Conservation (phyloP, 2,888 invertebrate genomes). For the Papilio protenor region DNA sequence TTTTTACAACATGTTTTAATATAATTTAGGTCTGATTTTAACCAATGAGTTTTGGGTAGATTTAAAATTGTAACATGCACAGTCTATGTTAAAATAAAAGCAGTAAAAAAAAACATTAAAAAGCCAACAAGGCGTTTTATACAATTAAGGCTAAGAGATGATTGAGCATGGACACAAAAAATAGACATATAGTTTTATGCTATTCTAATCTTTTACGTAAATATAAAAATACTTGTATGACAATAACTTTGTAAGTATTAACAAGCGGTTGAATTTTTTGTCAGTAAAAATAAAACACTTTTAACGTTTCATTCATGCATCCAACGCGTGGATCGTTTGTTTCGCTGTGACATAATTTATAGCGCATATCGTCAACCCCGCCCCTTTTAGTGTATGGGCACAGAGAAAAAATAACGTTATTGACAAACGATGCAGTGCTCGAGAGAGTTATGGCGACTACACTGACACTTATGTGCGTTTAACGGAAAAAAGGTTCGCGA, state of each 20-base stretch:
- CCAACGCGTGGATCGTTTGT: constrained; percentile 55
- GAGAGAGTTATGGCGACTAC: constrained; percentile 42
- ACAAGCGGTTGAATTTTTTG: constrained; percentile 38
- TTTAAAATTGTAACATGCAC: too few species aligned
- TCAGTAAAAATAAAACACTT: constrained; percentile 45
- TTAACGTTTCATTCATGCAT: constrained; percentile 54
- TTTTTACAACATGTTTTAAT: too few species aligned
- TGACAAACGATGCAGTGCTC: constrained; percentile 50
- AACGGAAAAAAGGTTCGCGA: constrained; percentile 48
- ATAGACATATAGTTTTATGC: neutral
- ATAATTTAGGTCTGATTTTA: too few species aligned
- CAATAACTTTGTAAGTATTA: constrained; percentile 23
- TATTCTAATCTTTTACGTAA: neutral
- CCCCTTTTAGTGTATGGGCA: constrained; percentile 55
- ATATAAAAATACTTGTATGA: neutral
- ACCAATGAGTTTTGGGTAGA: too few species aligned
- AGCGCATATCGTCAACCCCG: constrained; percentile 63
- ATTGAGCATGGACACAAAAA: too few species aligned
- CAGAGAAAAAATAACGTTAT: constrained; percentile 56
- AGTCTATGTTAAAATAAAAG: too few species aligned
- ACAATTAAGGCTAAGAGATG: too few species aligned
- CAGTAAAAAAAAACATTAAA: too few species aligned
- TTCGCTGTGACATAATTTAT: constrained; percentile 71
- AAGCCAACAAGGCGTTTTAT: too few species aligned
- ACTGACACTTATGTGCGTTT: constrained; percentile 30